phyloP scores from a whole-genome alignment of 1,140 invertebrate genomes.

The Drosophila takahashii region DNA sequence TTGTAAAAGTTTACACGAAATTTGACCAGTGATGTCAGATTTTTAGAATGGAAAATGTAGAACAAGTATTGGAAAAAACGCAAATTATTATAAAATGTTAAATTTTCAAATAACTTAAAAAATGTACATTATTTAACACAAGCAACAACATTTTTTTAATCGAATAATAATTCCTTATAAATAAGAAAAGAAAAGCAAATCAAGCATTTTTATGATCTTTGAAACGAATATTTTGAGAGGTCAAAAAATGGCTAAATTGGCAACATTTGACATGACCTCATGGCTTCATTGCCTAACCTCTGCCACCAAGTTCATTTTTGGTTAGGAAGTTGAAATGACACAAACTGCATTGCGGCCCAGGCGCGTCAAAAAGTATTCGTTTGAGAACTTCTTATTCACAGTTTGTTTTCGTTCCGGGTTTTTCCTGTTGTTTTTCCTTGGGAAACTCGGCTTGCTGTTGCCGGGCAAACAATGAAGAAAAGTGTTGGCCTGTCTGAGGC shows the following conservation, averaged over 20 bases:
- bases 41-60: too few relatives aligned
- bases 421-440: conserved; percentile 8
- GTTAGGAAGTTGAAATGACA: conserved; percentile 64
- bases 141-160: too few relatives aligned
- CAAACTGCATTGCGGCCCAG: conserved; percentile 71
- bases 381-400: conserved; percentile 61
- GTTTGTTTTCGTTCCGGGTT: conserved; percentile 36
- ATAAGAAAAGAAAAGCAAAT: too few relatives aligned
- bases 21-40: neutral
- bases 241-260: neutral
- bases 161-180: too few relatives aligned
- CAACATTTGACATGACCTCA: conserved; percentile 23
- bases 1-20: conserved; percentile 6
- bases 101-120: neutral
- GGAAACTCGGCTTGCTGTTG: conserved; percentile 14
- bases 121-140: too few relatives aligned
- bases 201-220: too few relatives aligned
- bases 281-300: conserved; percentile 14
- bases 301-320: conserved; percentile 44
- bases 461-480: conserved; percentile 63
- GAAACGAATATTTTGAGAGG: too few relatives aligned
- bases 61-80: neutral
- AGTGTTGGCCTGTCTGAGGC: conserved; percentile 72
- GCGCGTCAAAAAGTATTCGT: conserved; percentile 75
- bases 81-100: neutral